Conservation (phyloP, 2,888 invertebrate species). For the Chrysolina haemoptera region DNA sequence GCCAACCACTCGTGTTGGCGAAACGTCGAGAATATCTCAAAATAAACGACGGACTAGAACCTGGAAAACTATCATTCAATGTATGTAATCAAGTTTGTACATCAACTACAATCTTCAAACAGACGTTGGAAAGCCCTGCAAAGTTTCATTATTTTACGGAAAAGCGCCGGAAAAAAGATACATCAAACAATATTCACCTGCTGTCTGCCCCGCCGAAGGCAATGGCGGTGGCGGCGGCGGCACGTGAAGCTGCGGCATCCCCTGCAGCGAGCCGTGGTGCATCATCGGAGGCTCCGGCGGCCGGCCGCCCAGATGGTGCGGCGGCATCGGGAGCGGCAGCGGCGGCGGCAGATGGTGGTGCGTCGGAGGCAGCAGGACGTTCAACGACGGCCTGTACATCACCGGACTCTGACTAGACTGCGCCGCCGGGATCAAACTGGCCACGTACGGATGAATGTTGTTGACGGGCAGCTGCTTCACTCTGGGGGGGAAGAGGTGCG, state of each 20-base stretch:
- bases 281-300: conserved; percentile 30
- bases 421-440: conserved; percentile 16
- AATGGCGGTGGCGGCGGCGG: conserved; percentile 30
- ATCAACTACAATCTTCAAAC: no score
- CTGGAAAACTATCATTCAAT: no score
- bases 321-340: conserved; percentile 6
- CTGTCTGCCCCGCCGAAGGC: conserved; percentile 6
- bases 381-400: neutral
- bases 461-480: conserved; percentile 64
- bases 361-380: conserved; percentile 7
- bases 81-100: no score
- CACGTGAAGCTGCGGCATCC: conserved; percentile 28
- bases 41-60: no score
- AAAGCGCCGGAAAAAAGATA: no score
- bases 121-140: no score
- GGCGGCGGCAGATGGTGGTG: conserved; percentile 21
- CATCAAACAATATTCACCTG: conserved; percentile 31
- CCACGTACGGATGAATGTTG: conserved; percentile 59
- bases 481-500: conserved; percentile 71
- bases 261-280: conserved; percentile 19
- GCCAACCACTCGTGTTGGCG: no score
- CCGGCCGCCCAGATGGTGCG: conserved; percentile 10
- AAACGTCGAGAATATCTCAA: no score
- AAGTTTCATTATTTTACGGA: no score
- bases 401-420: neutral